phyloP scores from a whole-genome alignment of 2,888 invertebrate genomes.

The Conistra vaccinii region DNA sequence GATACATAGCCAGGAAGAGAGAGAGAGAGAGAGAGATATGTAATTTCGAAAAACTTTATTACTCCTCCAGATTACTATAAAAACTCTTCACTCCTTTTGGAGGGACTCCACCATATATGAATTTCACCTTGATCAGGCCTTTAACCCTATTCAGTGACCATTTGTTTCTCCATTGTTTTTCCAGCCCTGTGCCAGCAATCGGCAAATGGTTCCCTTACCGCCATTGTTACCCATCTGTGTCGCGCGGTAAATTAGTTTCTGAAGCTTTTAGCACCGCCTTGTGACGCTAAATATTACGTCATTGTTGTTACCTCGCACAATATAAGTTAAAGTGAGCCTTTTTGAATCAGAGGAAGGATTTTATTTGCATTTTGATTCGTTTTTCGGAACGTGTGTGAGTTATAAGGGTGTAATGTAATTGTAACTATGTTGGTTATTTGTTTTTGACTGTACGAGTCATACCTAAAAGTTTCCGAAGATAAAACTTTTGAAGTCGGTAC shows the following conservation, averaged over 20 bases:
- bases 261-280: conserved; percentile 41
- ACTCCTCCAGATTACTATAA: not conserved
- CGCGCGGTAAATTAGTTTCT: conserved; percentile 43
- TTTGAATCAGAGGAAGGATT: conserved; percentile 3
- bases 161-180: too few species aligned
- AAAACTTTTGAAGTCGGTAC: too few species aligned
- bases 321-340: conserved; percentile 2
- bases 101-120: not conserved
- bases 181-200: conserved; percentile 33
- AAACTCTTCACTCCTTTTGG: not conserved
- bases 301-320: conserved; percentile 1
- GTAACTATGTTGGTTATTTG: not conserved
- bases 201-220: conserved; percentile 39
- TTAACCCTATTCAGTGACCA: not conserved
- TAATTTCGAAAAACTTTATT: not conserved
- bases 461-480: too few species aligned
- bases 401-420: not conserved
- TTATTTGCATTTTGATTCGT: conserved; percentile 28
- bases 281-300: conserved; percentile 37
- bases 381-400: conserved; percentile 1
- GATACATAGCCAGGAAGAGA: too few species aligned
- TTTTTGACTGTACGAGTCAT: not conserved
- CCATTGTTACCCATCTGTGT: conserved; percentile 36
- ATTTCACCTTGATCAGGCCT: not conserved
- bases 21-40: too few species aligned